phyloP scores from a whole-genome alignment of 2,888 invertebrate genomes.

The Loripinus fragilis region DNA sequence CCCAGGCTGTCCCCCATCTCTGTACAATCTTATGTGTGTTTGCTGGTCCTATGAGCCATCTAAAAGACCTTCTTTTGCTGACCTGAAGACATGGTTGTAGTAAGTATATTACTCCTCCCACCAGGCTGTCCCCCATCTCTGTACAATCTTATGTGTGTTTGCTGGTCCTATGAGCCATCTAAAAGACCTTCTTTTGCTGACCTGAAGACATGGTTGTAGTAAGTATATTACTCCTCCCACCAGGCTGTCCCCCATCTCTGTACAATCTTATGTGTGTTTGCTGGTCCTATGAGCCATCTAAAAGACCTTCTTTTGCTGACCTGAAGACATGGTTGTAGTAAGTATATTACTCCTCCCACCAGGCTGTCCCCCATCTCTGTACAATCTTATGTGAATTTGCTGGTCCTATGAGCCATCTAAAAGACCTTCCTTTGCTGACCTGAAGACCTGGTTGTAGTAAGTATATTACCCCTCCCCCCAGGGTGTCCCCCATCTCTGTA shows the following conservation, averaged over 20 bases:
- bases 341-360: conserved; percentile 93
- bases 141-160: conserved; percentile 97
- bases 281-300: conserved; percentile 99
- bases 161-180: conserved; percentile 98
- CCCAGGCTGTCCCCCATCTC: conserved; percentile 94
- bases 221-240: conserved; percentile 88
- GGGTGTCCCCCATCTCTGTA: conserved; percentile 97
- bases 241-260: conserved; percentile 95
- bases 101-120: conserved; percentile 88
- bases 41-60: conserved; percentile 99
- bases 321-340: no score
- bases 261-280: conserved; percentile 98
- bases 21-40: conserved; percentile 97
- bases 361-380: conserved; percentile 96
- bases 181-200: conserved; percentile 95
- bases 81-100: conserved; percentile 93
- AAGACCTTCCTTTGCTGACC: no score
- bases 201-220: conserved; percentile 92
- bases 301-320: no score
- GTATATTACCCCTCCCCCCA: conserved; percentile 93
- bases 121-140: conserved; percentile 95
- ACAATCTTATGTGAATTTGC: conserved; percentile 97
- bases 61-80: conserved; percentile 94
- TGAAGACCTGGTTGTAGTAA: no score
- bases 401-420: conserved; percentile 99